Evolutionary conservation across 2,888 invertebrate genomes (phyloP), one percentile per base, ranked within the genome.

Genomic region (Seira sanloemensis): DNA sequence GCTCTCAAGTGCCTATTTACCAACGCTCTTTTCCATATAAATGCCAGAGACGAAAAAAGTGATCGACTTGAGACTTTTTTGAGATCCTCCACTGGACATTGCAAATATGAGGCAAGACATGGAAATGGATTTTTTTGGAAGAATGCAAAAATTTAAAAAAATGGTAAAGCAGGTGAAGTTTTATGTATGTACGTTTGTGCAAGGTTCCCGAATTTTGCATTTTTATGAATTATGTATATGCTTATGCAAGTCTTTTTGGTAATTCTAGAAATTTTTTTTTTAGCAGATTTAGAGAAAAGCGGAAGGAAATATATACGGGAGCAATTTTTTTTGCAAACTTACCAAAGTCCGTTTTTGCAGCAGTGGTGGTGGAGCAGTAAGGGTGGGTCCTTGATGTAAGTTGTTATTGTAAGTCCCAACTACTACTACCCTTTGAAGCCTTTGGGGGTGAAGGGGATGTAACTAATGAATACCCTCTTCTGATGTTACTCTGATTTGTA

Each of bases 1-100:
- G 78, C 66, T 27, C n/a, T n/a, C 27, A 78, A 69, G 58, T 69
- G 37, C 71, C 62, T 78, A 78, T 74, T 62, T 69, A 58, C 58
- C 9, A n/a, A 58, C 58, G 58, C 58, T 58, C 58, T 58, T 58
- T 58, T 58, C 58, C 58, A 58, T 58, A 58, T 2, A 18, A n/a
- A n/a, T n/a, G n/a, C n/a, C 58, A 58, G 58, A n/a, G n/a, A n/a
- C n/a, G n/a, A n/a, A n/a, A n/a, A n/a, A n/a, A n/a, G n/a, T n/a
- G n/a, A n/a, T n/a, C n/a, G n/a, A n/a, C n/a, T n/a, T n/a, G n/a
- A n/a, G n/a, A n/a, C n/a, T n/a, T n/a, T n/a, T n/a, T n/a, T n/a
- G n/a, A n/a, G n/a, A n/a, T n/a, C n/a, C n/a, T n/a, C n/a, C n/a
- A n/a, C n/a, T n/a, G n/a, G n/a, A n/a, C n/a, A n/a, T n/a, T n/a